Base-by-base conservation (phyloP, 2,113 vertebrate genomes). In the Pelmatolapia mariae region DNA sequence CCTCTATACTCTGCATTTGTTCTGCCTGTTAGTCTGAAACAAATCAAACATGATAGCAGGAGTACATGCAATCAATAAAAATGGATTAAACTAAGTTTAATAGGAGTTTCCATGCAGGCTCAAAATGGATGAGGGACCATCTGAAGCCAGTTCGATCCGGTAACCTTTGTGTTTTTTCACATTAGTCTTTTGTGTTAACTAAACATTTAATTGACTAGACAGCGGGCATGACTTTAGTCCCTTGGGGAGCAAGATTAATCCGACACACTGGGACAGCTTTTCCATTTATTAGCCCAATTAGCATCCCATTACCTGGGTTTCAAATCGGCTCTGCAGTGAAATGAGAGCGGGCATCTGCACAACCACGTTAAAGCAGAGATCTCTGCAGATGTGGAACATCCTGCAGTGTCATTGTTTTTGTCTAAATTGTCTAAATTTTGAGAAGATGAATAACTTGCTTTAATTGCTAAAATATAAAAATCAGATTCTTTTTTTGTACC, bases 251-350 rank as follows among this genome's bases (percentile, higher is more conserved):
- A 13, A 63, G 85, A 26, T 81, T 87, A 82, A 81, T 87, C 73
- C 33, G 61, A 63, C 85, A 59, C 83, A 71, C 59, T 79, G 86
- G 54, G 82, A 85, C 79, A 81, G 66, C 24, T 80, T 71, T 68
- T 59, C 38, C 76, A 82, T 91, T 86, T 85, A 91, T 91, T 61
- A 82, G 61, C 12, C 82, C 85, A 11, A 47, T 91, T 82, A 83
- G 88, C 73, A 6, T 84, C 83, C 80, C 82, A 68, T 89, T 86
- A 80, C 54, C 66, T 63, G 45, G 31, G 31, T 31, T 43, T 50
- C 73, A 81, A 10, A 56, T 81, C 57, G 71, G 50, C 6, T 59
- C 43, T n/a, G 18, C 10, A 9, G 19, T 61, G 19, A 76, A 56
- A 76, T 22, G 38, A 82, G 8, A 18, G 50, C 3, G 10, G 56